These are phyloP conservation scores for Hoplias malabaricus DNA, from an alignment of 2,113 vertebrate genomes.

Conservation along the genomic window DNA sequence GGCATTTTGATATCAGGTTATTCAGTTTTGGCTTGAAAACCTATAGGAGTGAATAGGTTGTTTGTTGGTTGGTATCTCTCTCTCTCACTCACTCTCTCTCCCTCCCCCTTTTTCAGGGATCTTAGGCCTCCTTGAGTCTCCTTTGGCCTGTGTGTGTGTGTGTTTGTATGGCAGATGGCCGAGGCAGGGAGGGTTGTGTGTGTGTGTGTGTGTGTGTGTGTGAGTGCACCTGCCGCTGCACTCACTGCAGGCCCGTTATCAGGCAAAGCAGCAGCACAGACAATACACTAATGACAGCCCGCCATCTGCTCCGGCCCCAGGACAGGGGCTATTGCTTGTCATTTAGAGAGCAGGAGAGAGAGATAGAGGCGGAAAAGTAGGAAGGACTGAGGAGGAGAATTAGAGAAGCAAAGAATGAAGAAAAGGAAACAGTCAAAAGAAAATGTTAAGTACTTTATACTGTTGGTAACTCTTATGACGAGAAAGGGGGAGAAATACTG, in stretches of 20 bases:
- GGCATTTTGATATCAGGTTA: neutral
- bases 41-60: neutral
- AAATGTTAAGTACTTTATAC: too few species aligned
- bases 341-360: constrained; percentile 4
- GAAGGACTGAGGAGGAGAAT: neutral
- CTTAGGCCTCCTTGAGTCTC: neutral
- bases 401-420: neutral
- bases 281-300: constrained; percentile 52
- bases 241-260: constrained; percentile 38
- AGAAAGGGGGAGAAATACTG: neutral
- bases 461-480: too few species aligned
- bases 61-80: neutral
- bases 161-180: constrained; percentile 39
- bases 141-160: neutral
- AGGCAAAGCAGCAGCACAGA: constrained; percentile 46
- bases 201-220: constrained; percentile 24
- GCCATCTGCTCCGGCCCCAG: constrained; percentile 47
- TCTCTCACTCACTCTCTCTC: neutral
- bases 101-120: neutral
- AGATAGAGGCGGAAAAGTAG: neutral
- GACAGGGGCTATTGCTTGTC: constrained; percentile 23
- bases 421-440: too few species aligned
- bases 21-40: neutral
- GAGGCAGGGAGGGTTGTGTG: constrained; percentile 21
- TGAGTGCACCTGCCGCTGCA: constrained; percentile 43